phyloP scores from a whole-genome alignment of 2,888 invertebrate species.

The Lithophane ornitopus region DNA sequence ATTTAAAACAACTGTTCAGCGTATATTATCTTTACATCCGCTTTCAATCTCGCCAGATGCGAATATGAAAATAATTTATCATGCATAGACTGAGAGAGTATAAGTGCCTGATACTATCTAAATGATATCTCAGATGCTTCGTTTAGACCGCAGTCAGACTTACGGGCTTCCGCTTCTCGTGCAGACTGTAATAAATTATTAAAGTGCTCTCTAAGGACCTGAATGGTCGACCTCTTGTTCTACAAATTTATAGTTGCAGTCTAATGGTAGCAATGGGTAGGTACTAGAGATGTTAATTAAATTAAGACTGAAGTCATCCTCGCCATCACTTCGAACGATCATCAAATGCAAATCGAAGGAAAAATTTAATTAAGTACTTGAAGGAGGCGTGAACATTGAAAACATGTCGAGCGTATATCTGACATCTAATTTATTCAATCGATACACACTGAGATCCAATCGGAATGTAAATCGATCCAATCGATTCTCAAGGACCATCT shows the following conservation, averaged over 20 bases:
- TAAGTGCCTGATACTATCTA: constrained; percentile 27
- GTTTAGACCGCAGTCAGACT: constrained; percentile 33
- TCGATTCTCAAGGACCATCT: constrained; percentile 66
- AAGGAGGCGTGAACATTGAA: constrained; percentile 40
- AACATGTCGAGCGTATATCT: constrained; percentile 29
- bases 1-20: constrained; percentile 33
- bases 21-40: constrained; percentile 36
- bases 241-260: constrained; percentile 17
- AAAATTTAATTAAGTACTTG: constrained; percentile 43
- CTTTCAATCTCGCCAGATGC: constrained; percentile 43
- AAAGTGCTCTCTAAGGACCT: constrained; percentile 39
- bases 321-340: not conserved
- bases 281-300: constrained; percentile 21
- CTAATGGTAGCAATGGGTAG: not conserved
- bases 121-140: constrained; percentile 30
- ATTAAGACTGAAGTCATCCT: constrained; percentile 7
- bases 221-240: constrained; percentile 19
- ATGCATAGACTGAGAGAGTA: constrained; percentile 15
- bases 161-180: constrained; percentile 12
- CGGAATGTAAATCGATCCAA: constrained; percentile 65
- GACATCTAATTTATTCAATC: constrained; percentile 60
- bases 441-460: constrained; percentile 56
- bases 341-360: constrained; percentile 26
- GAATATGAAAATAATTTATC: constrained; percentile 41
- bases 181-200: constrained; percentile 44